Evolutionary conservation across 2,113 vertebrate species (phyloP), one percentile per base, ranked within the genome.

Genomic region (Trinectes maculatus): DNA sequence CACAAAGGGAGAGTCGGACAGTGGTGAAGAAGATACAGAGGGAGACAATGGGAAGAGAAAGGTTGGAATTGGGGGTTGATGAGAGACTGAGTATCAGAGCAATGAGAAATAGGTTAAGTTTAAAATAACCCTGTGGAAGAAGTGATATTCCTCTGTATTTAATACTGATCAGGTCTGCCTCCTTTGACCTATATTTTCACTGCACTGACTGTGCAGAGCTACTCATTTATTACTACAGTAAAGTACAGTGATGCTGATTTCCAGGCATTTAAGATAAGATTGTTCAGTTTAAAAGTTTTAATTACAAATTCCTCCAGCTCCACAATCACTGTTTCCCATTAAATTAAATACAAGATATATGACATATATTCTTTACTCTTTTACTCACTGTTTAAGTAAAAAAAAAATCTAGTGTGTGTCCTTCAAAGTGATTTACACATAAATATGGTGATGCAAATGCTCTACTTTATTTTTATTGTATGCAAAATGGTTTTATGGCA

Each of bases 81-180:
- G 9, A 58, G 43, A 62, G 40, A 42, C 6, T 13, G 47, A 49
- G 63, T 42, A 9, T 36, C 21, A 26, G 31, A 29, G 26, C 52
- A 58, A 67, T 48, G 13, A 44, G 22, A 70, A 52, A 46, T 40
- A 21, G n/a, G n/a, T n/a, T n/a, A n/a, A n/a, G n/a, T n/a, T n/a
- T n/a, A 75, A 73, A 77, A 76, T 53, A 8, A 79, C 68, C 46
- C 22, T 57, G 7, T 56, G 33, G 65, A 67, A 55, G 48, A 65
- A 44, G 7, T 42, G 54, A 68, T 60, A 54, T 62, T 60, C 65
- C 37, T 66, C 46, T 31, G 2, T 37, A 77, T 82, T 87, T 82
- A 61, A 83, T 12, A 1, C 69, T 85, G 33, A 69, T 59, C 83
- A 83, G 66, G 74, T 55, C 75, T 53, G 47, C 54, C 60, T 73